Conservation (phyloP, 2,888 invertebrate species). For the Rotaria macrura region DNA sequence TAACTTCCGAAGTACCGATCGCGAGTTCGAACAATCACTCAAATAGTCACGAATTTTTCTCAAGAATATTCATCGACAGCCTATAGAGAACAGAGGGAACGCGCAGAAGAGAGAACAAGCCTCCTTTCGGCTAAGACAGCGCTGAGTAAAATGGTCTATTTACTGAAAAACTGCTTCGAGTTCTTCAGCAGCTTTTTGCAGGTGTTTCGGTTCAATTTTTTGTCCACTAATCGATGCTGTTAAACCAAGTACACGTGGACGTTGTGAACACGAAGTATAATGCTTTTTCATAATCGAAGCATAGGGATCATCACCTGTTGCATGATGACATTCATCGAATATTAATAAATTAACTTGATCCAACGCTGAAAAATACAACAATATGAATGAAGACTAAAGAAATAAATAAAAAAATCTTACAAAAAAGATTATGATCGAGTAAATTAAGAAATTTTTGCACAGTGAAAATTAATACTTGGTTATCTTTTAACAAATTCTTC, state of each 20-base stretch:
- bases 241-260: conserved; percentile 63
- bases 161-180: conserved; percentile 26
- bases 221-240: conserved; percentile 60
- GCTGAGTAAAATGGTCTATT: too few species aligned
- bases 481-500: conserved; percentile 49
- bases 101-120: too few species aligned
- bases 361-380: conserved; percentile 47
- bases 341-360: conserved; percentile 65
- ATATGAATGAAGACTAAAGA: too few species aligned
- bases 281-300: conserved; percentile 56
- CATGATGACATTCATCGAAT: conserved; percentile 89
- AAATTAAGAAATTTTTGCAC: conserved; percentile 68
- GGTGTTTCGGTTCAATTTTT: neutral
- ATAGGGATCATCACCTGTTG: conserved; percentile 67
- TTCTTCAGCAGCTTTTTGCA: neutral
- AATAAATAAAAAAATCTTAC: too few species aligned
- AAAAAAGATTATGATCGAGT: conserved; percentile 52
- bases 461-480: conserved; percentile 69
- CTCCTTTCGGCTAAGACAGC: too few species aligned
- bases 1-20: too few species aligned
- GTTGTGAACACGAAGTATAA: conserved; percentile 39
- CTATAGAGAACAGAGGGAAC: too few species aligned
- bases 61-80: too few species aligned
- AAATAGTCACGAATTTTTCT: too few species aligned
- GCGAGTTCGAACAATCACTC: too few species aligned